Evolutionary conservation across 2,113 vertebrate genomes (phyloP), one percentile per base, ranked within the genome.

Genomic region (Sciurus niger): DNA sequence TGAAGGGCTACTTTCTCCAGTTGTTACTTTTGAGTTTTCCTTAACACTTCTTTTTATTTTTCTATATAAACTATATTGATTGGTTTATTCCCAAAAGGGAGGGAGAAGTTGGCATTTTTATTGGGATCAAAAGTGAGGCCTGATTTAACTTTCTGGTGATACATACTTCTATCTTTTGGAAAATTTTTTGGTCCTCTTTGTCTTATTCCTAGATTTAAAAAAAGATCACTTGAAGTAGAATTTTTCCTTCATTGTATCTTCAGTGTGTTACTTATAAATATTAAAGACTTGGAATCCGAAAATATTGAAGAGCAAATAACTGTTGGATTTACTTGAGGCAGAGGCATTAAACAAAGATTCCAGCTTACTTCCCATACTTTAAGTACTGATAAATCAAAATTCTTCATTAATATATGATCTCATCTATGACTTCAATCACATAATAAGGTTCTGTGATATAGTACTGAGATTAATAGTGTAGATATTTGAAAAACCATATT

Each of bases 131-230:
- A 86, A 87, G 9, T 70, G n/a, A 95, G 25, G 63, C 28, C 22
- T 90, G 11, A 88, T 63, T 58, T 89, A 24, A 67, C 67, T 84
- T 83, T 43, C 53, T 87, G 11, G 14, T 60, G 9, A 25, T 63
- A 8, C 20, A 5, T 60, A 83, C 28, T 83, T 96, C 4, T 46
- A 0, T 79, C 78, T 68, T 16, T 77, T 58, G 18, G 24, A 24
- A 48, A 53, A n/a, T 11, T 40, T 76, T 72, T 83, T 93, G 60
- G 16, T 93, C 70, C 3, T 70, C 37, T 80, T 83, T 1, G 11
- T 91, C 72, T 85, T 92, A 89, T 95, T 93, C 46, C 22, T 58
- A 65, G 67, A 95, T 94, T 79, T 93, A 12, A 63, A 94, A 68
- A 91, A 76, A 92, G 53, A 11, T 68, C 3, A 83, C 72, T 73